Evolutionary conservation across 2,888 invertebrate genomes (phyloP), one percentile per base, ranked within the genome.

Genomic region (Lochmaea capreae): DNA sequence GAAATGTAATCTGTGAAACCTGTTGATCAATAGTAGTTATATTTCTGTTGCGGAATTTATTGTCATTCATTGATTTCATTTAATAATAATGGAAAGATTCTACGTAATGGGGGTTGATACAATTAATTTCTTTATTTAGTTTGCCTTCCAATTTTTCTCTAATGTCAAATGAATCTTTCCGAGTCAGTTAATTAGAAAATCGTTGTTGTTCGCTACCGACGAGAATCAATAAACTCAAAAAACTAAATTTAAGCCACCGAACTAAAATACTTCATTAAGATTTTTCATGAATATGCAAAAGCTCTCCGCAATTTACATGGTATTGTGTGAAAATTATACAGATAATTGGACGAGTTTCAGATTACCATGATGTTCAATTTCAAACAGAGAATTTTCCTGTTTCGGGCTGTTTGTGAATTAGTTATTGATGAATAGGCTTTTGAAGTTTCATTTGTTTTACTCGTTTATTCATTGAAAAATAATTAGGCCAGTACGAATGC

Each of bases 211-310:
- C 3, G n/a, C n/a, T n/a, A n/a, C 26, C 26, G 26, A 3, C 3
- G 3, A 26, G 26, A 4, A 33, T 33, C 4, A 33, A 33, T 33
- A 4, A 33, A 33, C 33, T 33, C 4, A 33, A 2, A 57, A 71
- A 54, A 9, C 33, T 62, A 12, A 4, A 42, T 14, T n/a, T 52
- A 26, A 61, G 61, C 71, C 65, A 57, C 74, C 59, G 74, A 49
- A 67, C 73, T 76, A 76, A 16, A n/a, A 26, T 62, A 69, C 46
- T 74, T 74, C 72, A 77, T 76, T 49, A 76, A n/a, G 22, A 67
- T 67, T 73, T 46, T 67, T 78, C 79, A 79, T 81, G 80, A 81
- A 81, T 81, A 81, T 81, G 79, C 81, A 81, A 76, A 73, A 77
- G 71, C 62, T 61, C 33, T 67, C 46, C 63, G 71, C 79, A 79